A percentile compares a stretch with the other conserved stretches of the same genome.
These are phyloP conservation scores for Boleophthalmus pectinirostris DNA, from an alignment of 2,113 vertebrate genomes.

Conservation along the genomic window DNA sequence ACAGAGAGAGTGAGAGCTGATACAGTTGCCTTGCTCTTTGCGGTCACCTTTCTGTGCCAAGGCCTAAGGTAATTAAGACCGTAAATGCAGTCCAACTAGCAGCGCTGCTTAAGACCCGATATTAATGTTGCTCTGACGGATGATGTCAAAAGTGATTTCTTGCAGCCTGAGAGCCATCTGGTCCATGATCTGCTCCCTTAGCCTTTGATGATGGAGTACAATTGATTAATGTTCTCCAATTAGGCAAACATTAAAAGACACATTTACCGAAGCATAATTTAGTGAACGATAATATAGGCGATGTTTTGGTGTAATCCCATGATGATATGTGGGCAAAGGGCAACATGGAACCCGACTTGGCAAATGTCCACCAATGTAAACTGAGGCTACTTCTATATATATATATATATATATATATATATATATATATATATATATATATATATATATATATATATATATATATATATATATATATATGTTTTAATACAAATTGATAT, in stretches of 20 bases:
- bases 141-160: conserved; percentile 83
- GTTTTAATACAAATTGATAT: too few species aligned
- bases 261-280: conserved; percentile 63
- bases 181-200: conserved; percentile 68
- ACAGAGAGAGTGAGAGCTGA: conserved; percentile 57
- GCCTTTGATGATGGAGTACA: conserved; percentile 71
- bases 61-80: conserved; percentile 72
- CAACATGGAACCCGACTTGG: conserved; percentile 58
- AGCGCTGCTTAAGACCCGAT: conserved; percentile 69
- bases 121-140: conserved; percentile 82
- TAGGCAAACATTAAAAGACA: conserved; percentile 76
- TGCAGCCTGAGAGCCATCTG: conserved; percentile 77
- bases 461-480: too few species aligned
- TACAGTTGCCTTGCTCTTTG: conserved; percentile 63
- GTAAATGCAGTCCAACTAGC: conserved; percentile 55
- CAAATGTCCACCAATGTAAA: conserved; percentile 57
- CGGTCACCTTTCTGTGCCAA: conserved; percentile 63
- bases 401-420: too few species aligned
- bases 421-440: too few species aligned
- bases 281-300: conserved; percentile 57
- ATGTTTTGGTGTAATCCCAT: conserved; percentile 61
- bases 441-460: too few species aligned
- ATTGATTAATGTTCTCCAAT: conserved; percentile 79
- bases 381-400: background rate
- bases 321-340: conserved; percentile 22